Percentiles rank a stretch among this genome's conserved stretches.
These are phyloP conservation scores for Drosophila nigritarsus DNA, from an alignment of 2,888 invertebrate genomes.

Conservation along the genomic window DNA sequence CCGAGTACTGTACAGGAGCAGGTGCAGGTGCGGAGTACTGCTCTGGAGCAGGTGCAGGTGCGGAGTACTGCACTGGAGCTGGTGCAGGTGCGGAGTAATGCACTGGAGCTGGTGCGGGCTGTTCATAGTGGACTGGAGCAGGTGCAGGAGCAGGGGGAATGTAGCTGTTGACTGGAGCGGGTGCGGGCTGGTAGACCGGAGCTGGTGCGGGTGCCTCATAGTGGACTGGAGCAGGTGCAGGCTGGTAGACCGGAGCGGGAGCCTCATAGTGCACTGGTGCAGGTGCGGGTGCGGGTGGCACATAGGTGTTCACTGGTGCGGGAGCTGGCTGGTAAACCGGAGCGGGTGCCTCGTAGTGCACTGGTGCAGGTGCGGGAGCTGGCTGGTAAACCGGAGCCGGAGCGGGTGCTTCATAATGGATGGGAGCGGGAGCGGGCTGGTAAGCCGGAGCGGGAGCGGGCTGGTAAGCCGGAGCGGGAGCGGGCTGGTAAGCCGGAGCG, in stretches of 20 bases:
- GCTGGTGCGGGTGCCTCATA: slow-evolving; percentile 27
- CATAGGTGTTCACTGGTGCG: slow-evolving; percentile 22
- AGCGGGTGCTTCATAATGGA: slow-evolving; percentile 52
- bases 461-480: slow-evolving; percentile 31
- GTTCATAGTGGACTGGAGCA: slow-evolving; percentile 47
- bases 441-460: slow-evolving; percentile 29
- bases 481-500: slow-evolving; percentile 24
- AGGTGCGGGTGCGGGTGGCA: slow-evolving; percentile 34
- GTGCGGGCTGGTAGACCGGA: slow-evolving; percentile 26
- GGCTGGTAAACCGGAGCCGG: slow-evolving; percentile 47
- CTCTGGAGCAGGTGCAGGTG: slow-evolving; percentile 38
- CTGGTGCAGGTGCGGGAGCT: slow-evolving; percentile 40
- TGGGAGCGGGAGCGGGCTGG: slow-evolving; percentile 13
- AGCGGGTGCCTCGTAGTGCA: slow-evolving; percentile 11
- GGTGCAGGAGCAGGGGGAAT: slow-evolving; percentile 57
- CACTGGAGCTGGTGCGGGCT: slow-evolving; percentile 50
- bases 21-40: slow-evolving; percentile 38
- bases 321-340: slow-evolving; percentile 29
- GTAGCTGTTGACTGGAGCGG: slow-evolving; percentile 50
- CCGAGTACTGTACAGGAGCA: slow-evolving; percentile 32
- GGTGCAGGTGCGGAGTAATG: slow-evolving; percentile 37
- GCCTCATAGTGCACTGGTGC: slow-evolving; percentile 21
- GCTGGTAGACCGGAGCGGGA: slow-evolving; percentile 28
- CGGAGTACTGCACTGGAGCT: slow-evolving; percentile 31
- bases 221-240: slow-evolving; percentile 34